A percentile compares a stretch with the other conserved stretches of the same genome.
Evolutionary conservation across 2,797 vertebrate genomes (phyloP).

Genomic region (Pantherophis alleghaniensis): DNA sequence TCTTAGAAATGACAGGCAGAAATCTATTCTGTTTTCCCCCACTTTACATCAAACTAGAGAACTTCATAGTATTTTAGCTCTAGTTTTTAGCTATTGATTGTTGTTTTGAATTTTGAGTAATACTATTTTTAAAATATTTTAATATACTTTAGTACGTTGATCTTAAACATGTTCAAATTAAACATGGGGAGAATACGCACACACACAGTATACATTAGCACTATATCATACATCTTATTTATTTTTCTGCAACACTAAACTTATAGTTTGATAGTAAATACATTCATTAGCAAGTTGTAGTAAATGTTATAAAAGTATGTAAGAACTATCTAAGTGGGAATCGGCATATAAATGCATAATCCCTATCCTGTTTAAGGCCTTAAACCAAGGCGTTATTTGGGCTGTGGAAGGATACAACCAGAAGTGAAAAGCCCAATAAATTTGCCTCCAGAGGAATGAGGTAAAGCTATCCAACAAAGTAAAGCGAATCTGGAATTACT

Average conservation of each 20-base stretch:
- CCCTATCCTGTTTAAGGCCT: background rate
- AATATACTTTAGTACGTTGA: background rate
- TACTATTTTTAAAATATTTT: background rate
- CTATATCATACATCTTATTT: background rate
- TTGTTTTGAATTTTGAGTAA: background rate
- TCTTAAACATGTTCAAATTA: too few species aligned
- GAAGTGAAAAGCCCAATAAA: background rate
- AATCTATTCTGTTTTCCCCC: background rate
- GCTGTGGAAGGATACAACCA: background rate
- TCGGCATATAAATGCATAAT: background rate
- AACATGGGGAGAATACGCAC: too few species aligned
- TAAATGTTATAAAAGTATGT: background rate
- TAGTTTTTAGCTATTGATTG: background rate
- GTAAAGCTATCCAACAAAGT: background rate
- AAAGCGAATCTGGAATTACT: background rate
- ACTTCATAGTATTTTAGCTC: background rate
- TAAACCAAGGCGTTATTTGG: background rate
- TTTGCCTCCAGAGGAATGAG: background rate
- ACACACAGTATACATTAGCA: background rate
- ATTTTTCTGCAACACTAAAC: background rate
- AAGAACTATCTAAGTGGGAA: background rate
- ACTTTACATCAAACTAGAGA: background rate
- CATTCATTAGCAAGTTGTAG: background rate
- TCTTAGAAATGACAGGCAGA: background rate
- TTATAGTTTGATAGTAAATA: background rate